Conservation (phyloP, 2,888 invertebrate species). For the Lasioglossum zephyrum region DNA sequence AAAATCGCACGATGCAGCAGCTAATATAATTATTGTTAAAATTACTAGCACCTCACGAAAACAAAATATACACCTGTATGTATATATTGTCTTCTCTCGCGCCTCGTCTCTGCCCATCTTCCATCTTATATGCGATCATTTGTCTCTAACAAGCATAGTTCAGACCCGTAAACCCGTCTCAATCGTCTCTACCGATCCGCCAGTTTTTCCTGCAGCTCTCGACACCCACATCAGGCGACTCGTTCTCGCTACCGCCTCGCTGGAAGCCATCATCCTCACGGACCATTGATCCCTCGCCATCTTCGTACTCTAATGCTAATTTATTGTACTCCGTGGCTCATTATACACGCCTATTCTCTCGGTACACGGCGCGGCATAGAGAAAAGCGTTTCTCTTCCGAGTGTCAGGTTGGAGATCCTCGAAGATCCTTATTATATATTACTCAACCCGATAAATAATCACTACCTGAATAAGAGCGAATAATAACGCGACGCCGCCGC, state of each 20-base stretch:
- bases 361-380: background rate
- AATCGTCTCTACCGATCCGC: background rate
- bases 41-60: too few relatives aligned
- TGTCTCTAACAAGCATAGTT: background rate
- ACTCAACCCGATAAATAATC: conserved; percentile 25
- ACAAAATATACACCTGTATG: too few relatives aligned
- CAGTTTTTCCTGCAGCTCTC: background rate
- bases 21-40: too few relatives aligned
- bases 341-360: conserved; percentile 3
- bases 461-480: conserved; percentile 2
- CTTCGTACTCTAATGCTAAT: background rate
- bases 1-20: too few relatives aligned
- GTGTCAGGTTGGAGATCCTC: background rate
- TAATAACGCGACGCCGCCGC: conserved; percentile 2
- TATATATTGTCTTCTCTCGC: too few relatives aligned
- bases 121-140: background rate
- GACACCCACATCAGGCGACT: background rate
- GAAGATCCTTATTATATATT: conserved; percentile 23
- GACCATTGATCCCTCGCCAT: background rate
- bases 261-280: background rate
- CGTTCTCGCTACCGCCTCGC: background rate
- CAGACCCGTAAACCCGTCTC: background rate
- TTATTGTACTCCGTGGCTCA: background rate
- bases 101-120: too few relatives aligned
- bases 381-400: background rate